Evolutionary conservation across 2,888 invertebrate genomes (phyloP).

Genomic region (Tridacna crocea): DNA sequence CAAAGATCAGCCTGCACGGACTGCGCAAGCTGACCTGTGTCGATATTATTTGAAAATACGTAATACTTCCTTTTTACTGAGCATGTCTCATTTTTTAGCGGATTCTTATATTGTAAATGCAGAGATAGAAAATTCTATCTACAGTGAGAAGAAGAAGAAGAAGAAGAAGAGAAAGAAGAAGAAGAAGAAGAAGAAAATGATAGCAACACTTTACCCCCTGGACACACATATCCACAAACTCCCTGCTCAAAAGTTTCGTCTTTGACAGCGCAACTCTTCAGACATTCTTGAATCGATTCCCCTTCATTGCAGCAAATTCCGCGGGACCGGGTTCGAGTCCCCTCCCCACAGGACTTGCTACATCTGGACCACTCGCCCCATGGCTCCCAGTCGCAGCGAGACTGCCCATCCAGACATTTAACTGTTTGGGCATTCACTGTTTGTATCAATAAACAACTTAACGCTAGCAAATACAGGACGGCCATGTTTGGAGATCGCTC

Average conservation of each 20-base stretch:
- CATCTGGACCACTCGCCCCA: conserved; percentile 57
- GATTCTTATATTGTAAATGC: too few species aligned
- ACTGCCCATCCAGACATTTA: conserved; percentile 30
- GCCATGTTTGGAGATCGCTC: conserved; percentile 3
- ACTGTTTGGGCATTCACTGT: conserved; percentile 13
- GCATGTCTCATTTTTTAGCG: too few species aligned
- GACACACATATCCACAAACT: conserved; percentile 48
- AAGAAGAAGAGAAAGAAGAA: too few species aligned
- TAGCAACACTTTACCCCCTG: conserved; percentile 33
- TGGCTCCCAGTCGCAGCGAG: conserved; percentile 45
- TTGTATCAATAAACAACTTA: not conserved
- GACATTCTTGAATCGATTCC: conserved; percentile 39
- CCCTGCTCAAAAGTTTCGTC: conserved; percentile 43
- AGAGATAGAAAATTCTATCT: too few species aligned
- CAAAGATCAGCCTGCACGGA: too few species aligned
- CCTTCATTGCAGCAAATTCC: conserved; percentile 47
- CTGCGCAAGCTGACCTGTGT: too few species aligned
- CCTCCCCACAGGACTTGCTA: conserved; percentile 51
- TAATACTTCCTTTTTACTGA: too few species aligned
- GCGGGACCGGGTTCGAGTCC: conserved; percentile 46
- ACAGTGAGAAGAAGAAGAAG: too few species aligned
- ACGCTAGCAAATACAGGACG: conserved; percentile 14
- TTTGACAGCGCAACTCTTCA: conserved; percentile 27
- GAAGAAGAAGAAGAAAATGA: too few species aligned
- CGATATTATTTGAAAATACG: too few species aligned